Conservation (phyloP, 2,888 invertebrate genomes). For the Oscheius onirici region DNA sequence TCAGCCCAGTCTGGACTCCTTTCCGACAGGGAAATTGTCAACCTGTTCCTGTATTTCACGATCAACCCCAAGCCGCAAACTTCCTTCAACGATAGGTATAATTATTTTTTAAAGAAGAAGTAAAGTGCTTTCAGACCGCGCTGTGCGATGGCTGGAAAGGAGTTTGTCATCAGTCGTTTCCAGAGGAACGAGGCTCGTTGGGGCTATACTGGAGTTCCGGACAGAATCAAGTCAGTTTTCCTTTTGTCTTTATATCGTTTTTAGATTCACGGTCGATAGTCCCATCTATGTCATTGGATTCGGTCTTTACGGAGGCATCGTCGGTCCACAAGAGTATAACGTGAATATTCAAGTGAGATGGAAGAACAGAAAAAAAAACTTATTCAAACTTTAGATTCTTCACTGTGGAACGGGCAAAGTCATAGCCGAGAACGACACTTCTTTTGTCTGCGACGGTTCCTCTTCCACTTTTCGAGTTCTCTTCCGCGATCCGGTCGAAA, state of each 20-base stretch:
- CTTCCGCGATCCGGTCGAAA: slow-evolving; percentile 80
- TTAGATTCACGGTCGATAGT: slow-evolving; percentile 83
- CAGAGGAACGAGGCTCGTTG: slow-evolving; percentile 83
- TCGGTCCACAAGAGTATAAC: slow-evolving; percentile 82
- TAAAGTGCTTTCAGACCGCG: slow-evolving; percentile 31
- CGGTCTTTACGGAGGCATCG: slow-evolving; percentile 85
- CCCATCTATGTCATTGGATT: slow-evolving; percentile 85
- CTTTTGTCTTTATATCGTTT: neutral
- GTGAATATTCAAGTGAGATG: slow-evolving; percentile 78
- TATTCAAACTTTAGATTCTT: slow-evolving; percentile 76
- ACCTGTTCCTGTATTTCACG: slow-evolving; percentile 76
- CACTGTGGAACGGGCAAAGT: slow-evolving; percentile 82
- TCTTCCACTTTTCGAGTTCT: slow-evolving; percentile 79
- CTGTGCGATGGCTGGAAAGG: slow-evolving; percentile 41
- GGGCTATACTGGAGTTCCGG: slow-evolving; percentile 86
- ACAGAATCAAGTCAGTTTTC: slow-evolving; percentile 79
- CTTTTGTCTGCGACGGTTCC: slow-evolving; percentile 84
- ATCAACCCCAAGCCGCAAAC: slow-evolving; percentile 83
- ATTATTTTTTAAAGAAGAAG: neutral
- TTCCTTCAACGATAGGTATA: slow-evolving; percentile 75
- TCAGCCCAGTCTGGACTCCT: slow-evolving; percentile 79
- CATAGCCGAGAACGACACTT: slow-evolving; percentile 81
- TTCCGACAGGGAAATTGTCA: slow-evolving; percentile 82
- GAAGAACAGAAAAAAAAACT: neutral
- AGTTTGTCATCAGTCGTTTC: slow-evolving; percentile 75